Base-by-base conservation (phyloP, 2,888 invertebrate genomes). In the Amiota mariae region DNA sequence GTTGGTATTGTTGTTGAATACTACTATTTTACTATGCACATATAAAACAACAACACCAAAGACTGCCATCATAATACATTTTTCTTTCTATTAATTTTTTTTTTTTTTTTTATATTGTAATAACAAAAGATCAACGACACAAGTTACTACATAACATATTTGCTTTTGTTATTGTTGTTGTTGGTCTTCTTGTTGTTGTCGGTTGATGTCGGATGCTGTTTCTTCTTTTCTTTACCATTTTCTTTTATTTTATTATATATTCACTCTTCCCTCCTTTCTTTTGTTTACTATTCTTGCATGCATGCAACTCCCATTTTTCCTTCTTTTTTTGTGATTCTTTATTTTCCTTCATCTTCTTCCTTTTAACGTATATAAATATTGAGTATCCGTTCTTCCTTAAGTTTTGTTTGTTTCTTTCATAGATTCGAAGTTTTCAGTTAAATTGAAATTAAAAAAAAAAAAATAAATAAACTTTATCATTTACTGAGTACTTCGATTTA, bases 41-140 rank as follows among this genome's bases (percentile, higher is more conserved):
- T 59, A 20, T 15, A 59, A 59, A 36, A 6, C 36, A 36, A 36
- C 36, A 36, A 36, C 36, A 36, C 36, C 36, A 36, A 36, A 36
- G 36, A 36, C 36, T 36, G 3, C 4, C 36, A 36, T 36, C 3
- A 36, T 36, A 36, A 36, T 36, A 36, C 59, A 63, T 46, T 36
- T 46, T 54, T 51, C 36, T 63, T n/a, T 59, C 46, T 63, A 13
- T 66, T 48, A 9, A 48, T 48, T 66, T 66, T 15, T 48, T 66
- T 0, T 66, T 66, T 9, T 66, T 66, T 13, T 47, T 48, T 66
- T 48, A 15, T 66, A 10, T 48, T 49, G 15, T 66, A 36, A 20
- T 68, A 54, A 68, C 67, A 68, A 68, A 68, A 68, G 67, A 68
- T 68, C 67, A 68, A 68, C 67, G 67, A 68, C 67, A 68, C 67